Conservation (phyloP, 2,888 invertebrate species). For the Apotomis turbidana region DNA sequence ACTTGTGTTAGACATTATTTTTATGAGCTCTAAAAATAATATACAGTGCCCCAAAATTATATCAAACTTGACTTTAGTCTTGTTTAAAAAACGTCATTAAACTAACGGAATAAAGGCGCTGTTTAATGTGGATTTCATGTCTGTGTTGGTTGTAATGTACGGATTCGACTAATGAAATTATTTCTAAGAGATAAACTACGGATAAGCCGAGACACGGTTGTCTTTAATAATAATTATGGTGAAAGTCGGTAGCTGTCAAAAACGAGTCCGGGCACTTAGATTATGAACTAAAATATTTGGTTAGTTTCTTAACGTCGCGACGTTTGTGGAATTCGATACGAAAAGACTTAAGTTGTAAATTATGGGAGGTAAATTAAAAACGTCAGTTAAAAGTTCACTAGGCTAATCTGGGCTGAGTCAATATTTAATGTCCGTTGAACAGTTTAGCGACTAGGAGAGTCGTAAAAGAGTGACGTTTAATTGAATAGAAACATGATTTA, state of each 20-base stretch:
- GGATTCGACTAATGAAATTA: constrained; percentile 50
- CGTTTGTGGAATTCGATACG: constrained; percentile 47
- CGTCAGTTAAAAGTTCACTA: constrained; percentile 22
- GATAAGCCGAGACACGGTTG: constrained; percentile 57
- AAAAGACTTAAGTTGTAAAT: constrained; percentile 35
- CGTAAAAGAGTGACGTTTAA: constrained; percentile 10
- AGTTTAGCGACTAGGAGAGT: constrained; percentile 4
- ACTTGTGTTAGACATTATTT: constrained; percentile 37
- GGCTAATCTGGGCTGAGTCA: constrained; percentile 31
- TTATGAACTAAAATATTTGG: constrained; percentile 68
- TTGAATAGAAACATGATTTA: constrained; percentile 10
- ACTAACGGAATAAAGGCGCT: not conserved
- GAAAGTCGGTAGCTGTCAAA: constrained; percentile 74
- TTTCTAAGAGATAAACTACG: constrained; percentile 58
- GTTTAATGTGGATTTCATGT: not conserved
- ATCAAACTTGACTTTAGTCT: not conserved
- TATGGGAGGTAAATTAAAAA: constrained; percentile 24
- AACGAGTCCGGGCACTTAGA: constrained; percentile 58
- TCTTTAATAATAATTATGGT: constrained; percentile 80
- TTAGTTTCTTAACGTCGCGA: constrained; percentile 57
- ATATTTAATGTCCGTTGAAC: constrained; percentile 20
- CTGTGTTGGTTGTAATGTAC: constrained; percentile 1
- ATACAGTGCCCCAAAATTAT: not conserved
- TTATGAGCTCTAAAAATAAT: constrained; percentile 37
- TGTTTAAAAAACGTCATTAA: not conserved